Evolutionary conservation across 2,113 vertebrate species (phyloP).

Genomic region (Platichthys stellatus): DNA sequence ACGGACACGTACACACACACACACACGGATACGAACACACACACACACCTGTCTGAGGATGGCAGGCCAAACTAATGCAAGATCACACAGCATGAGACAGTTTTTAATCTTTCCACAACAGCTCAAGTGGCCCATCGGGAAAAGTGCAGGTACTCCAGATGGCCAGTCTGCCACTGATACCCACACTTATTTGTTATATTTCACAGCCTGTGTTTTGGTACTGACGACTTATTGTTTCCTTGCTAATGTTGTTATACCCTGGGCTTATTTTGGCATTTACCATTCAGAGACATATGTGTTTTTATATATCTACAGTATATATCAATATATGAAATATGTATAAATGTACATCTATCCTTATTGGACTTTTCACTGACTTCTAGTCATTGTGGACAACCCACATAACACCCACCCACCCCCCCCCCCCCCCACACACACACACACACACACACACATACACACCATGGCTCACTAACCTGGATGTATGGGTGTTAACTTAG

Average conservation of each 20-base stretch:
- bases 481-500: too few species aligned
- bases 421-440: too few species aligned
- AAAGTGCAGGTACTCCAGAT: slow-evolving; percentile 52
- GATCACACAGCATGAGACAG: slow-evolving; percentile 36
- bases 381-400: too few species aligned
- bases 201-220: slow-evolving; percentile 24
- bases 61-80: slow-evolving; percentile 35
- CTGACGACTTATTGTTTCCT: slow-evolving; percentile 5
- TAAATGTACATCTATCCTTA: too few species aligned
- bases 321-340: background rate
- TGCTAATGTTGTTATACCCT: background rate
- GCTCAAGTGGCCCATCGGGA: slow-evolving; percentile 27
- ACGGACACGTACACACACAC: too few species aligned
- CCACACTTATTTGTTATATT: slow-evolving; percentile 23
- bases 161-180: slow-evolving; percentile 28
- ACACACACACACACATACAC: too few species aligned
- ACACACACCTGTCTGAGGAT: slow-evolving; percentile 8
- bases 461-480: too few species aligned
- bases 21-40: background rate
- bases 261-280: background rate
- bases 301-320: background rate
- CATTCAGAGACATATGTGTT: background rate
- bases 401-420: too few species aligned
- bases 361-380: too few species aligned
- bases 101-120: slow-evolving; percentile 50